Evolutionary conservation across 2,888 invertebrate species (phyloP).

Genomic region (Tricholauxania praeusta): DNA sequence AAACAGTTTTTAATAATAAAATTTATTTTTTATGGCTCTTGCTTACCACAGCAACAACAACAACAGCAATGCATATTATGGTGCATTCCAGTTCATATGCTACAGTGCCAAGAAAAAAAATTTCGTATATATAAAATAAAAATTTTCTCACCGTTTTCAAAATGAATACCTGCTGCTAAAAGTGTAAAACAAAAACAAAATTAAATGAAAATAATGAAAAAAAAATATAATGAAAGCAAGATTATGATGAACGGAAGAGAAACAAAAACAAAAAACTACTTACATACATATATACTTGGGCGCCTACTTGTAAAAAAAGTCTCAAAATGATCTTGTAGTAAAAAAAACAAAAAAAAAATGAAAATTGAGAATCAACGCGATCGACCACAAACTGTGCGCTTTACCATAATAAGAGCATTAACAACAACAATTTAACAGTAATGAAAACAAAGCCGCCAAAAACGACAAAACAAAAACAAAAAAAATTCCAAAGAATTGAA

Average conservation of each 20-base stretch:
- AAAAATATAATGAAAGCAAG: not conserved
- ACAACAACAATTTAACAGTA: not conserved
- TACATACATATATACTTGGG: too few relatives aligned
- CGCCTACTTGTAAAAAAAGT: too few relatives aligned
- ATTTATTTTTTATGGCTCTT: not conserved
- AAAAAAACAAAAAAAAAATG: too few relatives aligned
- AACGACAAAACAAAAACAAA: too few relatives aligned
- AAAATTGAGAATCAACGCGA: not conserved
- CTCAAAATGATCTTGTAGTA: too few relatives aligned
- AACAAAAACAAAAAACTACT: not conserved
- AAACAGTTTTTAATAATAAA: not conserved
- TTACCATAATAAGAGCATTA: slow-evolving; percentile 15
- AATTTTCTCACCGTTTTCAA: slow-evolving; percentile 17
- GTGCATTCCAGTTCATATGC: not conserved
- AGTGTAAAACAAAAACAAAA: not conserved
- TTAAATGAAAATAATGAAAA: slow-evolving; percentile 3
- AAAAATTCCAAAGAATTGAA: slow-evolving; percentile 8
- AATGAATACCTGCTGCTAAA: not conserved
- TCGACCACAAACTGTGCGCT: slow-evolving; percentile 21
- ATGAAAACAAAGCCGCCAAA: not conserved
- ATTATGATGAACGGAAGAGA: slow-evolving; percentile 9
- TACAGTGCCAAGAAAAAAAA: not conserved
- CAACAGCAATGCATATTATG: not conserved
- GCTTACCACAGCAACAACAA: not conserved
- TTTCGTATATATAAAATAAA: not conserved